Evolutionary conservation across 2,797 vertebrate species (phyloP), one percentile per base, ranked within the genome.

Genomic region (Hoplostethus mediterraneus): DNA sequence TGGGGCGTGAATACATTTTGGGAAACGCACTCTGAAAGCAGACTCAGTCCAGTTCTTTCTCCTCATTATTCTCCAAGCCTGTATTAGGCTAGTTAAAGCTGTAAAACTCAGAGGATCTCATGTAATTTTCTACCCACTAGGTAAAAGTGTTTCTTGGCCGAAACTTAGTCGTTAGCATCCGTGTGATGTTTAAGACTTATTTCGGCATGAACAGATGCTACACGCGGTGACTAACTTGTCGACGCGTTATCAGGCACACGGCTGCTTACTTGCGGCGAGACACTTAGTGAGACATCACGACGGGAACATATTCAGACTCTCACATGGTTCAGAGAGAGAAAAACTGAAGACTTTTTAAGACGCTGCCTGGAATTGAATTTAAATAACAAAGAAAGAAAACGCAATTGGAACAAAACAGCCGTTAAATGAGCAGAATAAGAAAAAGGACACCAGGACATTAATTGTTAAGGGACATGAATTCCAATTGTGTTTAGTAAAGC

Each of bases 1-100:
- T 63, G 67, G 81, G 71, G 73, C 63, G 10, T 77, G 66, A 84
- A 81, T 84, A 71, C 65, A 66, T 79, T 78, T 75, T 10, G 57
- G 70, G 33, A 69, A 79, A 73, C 61, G 55, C 62, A 28, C 60
- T 72, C 44, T n/a, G 47, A 63, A 56, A 53, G 54, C 30, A 71
- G 59, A 30, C 28, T 44, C 38, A 58, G 21, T 10, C 21, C 28
- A 65, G 63, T 64, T 53, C 45, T 67, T 71, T 65, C 47, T 69
- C 42, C 53, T 68, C 55, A 25, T 17, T 62, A 25, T 17, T 62
- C 40, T 53, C 4, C 49, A 64, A 21, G 63, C 8, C 13, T 11
- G 42, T 9, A 1, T 54, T 49, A 16, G 53, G 52, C 60, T 56
- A 21, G 9, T 54, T 51, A 49, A 33, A 69, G 60, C 40, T 64